Evolutionary conservation across 1,140 invertebrate species (phyloP).

Genomic region (Brachionus paranguensis): DNA sequence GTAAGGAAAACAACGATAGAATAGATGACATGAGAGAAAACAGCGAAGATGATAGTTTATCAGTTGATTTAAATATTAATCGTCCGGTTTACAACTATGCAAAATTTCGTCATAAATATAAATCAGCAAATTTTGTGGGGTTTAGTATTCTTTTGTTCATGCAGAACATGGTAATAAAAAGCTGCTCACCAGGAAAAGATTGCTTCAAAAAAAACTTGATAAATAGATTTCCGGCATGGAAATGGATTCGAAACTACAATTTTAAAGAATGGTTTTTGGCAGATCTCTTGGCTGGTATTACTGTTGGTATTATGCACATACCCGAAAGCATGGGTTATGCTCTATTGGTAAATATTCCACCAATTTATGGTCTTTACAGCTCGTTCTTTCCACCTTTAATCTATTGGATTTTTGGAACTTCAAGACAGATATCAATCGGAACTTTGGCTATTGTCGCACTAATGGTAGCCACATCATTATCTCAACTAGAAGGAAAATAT

Average conservation of each 20-base stretch:
- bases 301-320: slow-evolving; percentile 57
- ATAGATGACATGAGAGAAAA: not conserved
- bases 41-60: not conserved
- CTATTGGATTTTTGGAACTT: slow-evolving; percentile 83
- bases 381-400: slow-evolving; percentile 84
- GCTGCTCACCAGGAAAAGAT: not conserved
- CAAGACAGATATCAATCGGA: slow-evolving; percentile 83
- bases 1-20: not conserved
- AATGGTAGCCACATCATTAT: slow-evolving; percentile 59
- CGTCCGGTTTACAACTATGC: not conserved
- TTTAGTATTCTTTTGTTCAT: not conserved
- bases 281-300: slow-evolving; percentile 56
- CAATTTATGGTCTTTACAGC: slow-evolving; percentile 85
- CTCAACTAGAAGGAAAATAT: slow-evolving; percentile 7
- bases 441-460: slow-evolving; percentile 82
- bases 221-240: slow-evolving; percentile 47
- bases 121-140: not conserved
- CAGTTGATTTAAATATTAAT: not conserved
- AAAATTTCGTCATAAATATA: not conserved
- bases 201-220: not conserved
- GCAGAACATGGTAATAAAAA: not conserved
- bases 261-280: slow-evolving; percentile 48
- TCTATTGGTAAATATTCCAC: slow-evolving; percentile 73
- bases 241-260: slow-evolving; percentile 51
- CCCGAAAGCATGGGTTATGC: slow-evolving; percentile 73